phyloP scores from a whole-genome alignment of 2,888 invertebrate genomes.

The Chesias legatella region DNA sequence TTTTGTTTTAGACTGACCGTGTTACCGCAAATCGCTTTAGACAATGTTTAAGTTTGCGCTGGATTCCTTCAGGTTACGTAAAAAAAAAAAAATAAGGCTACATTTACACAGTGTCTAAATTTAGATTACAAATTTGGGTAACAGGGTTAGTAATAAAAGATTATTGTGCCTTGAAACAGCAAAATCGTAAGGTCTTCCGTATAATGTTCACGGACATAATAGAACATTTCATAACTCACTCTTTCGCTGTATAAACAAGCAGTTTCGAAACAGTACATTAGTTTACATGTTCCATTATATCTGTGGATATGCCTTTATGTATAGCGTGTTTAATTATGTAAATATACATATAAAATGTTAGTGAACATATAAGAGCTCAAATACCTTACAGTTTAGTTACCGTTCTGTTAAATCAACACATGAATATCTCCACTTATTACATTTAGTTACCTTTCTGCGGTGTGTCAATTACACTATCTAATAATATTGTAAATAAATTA shows the following conservation, averaged over 20 bases:
- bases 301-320: too few relatives aligned
- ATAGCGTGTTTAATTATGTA: not conserved
- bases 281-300: too few relatives aligned
- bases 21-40: too few relatives aligned
- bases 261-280: too few relatives aligned
- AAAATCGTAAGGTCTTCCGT: constrained; percentile 74
- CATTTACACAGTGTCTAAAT: not conserved
- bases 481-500: not conserved
- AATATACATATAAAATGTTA: constrained; percentile 1
- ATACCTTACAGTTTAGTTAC: constrained; percentile 48
- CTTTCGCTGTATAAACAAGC: too few relatives aligned
- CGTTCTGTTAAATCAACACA: constrained; percentile 41
- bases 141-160: not conserved
- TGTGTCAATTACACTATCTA: constrained; percentile 4
- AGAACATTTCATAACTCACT: too few relatives aligned
- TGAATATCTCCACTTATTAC: constrained; percentile 51
- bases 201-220: constrained; percentile 20
- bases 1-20: constrained; percentile 13
- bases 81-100: too few relatives aligned
- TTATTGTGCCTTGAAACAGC: constrained; percentile 71
- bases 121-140: not conserved
- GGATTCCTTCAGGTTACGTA: too few relatives aligned
- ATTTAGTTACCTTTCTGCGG: constrained; percentile 55
- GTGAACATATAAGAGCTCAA: constrained; percentile 35
- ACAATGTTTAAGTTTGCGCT: too few relatives aligned